Base-by-base conservation (phyloP, 2,113 vertebrate genomes). In the Malurus elegans region DNA sequence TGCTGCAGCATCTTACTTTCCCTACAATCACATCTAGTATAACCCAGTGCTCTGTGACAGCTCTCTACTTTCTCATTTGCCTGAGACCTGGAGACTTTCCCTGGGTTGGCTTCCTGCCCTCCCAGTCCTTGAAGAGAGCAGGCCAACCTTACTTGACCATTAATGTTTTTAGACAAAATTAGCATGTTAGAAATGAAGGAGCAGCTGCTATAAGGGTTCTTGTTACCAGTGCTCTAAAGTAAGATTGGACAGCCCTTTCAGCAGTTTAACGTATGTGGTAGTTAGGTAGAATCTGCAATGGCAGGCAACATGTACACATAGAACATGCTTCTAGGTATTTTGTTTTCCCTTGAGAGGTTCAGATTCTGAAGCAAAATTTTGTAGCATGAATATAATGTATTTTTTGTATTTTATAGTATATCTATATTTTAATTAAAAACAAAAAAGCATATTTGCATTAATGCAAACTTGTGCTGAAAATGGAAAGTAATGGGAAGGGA, bases 331-430 rank as follows among this genome's bases (percentile, higher is more conserved):
- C 21, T 50, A 84, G 28, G 42, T 87, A 24, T 18, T 64, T 42
- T 36, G 34, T 18, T 78, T 78, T 73, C 12, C 21, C 5, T 13
- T 17, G 17, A n/a, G 12, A 79, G 19, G 4, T 84, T 89, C 73
- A 84, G 56, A 70, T 84, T 86, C n/a, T 73, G 10, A 65, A 70
- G 24, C 14, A 86, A 60, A 70, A 80, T 45, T 86, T 61, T 73
- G 11, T 29, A 44, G 18, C 21, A 32, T 38, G 29, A 31, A 18
- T 54, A 26, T 47, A 54, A 61, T 9, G 10, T 75, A 47, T 23
- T 60, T 18, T 21, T 18, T 69, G 8, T 47, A 18, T 54, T 75
- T 54, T 47, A 15, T 8, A 48, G n/a, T 53, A 47, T 12, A 17
- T 44, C 16, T 19, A 10, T 75, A 23, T 82, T 48, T 69, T 70